Conservation (phyloP, 2,113 vertebrate genomes). For the Oplegnathus fasciatus region DNA sequence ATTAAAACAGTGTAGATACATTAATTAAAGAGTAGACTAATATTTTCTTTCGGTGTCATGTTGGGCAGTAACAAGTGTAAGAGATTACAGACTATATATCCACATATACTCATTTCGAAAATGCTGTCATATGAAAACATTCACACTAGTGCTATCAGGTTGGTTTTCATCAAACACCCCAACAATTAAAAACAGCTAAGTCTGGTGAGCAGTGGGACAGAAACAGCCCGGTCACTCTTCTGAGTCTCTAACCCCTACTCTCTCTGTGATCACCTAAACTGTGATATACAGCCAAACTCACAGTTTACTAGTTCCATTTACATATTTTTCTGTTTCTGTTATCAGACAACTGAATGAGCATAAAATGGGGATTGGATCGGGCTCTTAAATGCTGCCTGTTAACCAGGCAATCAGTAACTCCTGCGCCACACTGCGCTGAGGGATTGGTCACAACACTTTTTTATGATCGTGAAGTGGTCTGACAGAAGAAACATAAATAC, state of each 20-base stretch:
- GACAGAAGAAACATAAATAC: no score
- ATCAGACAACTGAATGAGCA: neutral
- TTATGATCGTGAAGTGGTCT: no score
- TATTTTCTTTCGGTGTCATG: neutral
- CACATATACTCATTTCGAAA: neutral
- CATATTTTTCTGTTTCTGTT: neutral
- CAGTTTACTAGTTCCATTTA: neutral
- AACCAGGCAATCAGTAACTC: no score
- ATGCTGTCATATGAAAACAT: neutral
- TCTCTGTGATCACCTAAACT: no score
- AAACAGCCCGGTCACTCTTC: no score
- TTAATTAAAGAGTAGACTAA: neutral
- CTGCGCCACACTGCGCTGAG: neutral
- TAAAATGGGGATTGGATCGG: neutral
- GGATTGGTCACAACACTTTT: neutral
- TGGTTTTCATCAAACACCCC: no score
- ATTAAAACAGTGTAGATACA: conserved; percentile 8
- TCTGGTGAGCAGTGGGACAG: no score
- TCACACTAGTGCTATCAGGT: neutral
- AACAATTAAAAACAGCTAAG: no score
- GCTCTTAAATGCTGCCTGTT: no score
- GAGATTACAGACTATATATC: neutral
- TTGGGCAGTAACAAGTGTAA: neutral
- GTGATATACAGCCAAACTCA: no score
- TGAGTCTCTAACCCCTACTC: neutral